Evolutionary conservation across 92 coral and sea anemone species (phyloP).

Genomic region (Nematostella vectensis): DNA sequence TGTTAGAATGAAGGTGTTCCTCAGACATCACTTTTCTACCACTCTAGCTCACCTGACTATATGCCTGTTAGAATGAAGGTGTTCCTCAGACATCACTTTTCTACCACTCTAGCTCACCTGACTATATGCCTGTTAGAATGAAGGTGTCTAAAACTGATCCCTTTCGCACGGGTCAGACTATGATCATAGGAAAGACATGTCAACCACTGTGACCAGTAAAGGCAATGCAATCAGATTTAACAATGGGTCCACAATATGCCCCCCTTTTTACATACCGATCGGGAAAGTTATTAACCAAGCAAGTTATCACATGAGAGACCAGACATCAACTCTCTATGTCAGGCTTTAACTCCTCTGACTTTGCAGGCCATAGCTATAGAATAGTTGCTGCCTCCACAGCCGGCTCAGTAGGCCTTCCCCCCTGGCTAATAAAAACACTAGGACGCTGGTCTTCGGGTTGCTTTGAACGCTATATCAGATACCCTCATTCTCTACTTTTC

Average conservation of each 20-base stretch:
- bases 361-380: constrained; percentile 4
- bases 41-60: too few species aligned
- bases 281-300: constrained; percentile 3
- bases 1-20: too few species aligned
- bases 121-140: constrained; percentile 10
- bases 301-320: constrained; percentile 8
- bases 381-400: constrained; percentile 13
- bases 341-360: constrained; percentile 14
- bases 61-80: too few species aligned
- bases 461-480: constrained; percentile 14
- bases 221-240: constrained; percentile 10
- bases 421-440: constrained; percentile 16
- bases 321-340: constrained; percentile 5
- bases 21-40: too few species aligned
- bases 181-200: constrained; percentile 10
- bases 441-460: constrained; percentile 24
- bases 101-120: constrained; percentile 1
- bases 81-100: too few species aligned
- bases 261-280: constrained; percentile 8
- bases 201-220: constrained; percentile 2
- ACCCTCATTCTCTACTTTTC: constrained; percentile 9
- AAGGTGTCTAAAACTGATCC: constrained; percentile 31
- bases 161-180: constrained; percentile 19
- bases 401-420: constrained; percentile 2
- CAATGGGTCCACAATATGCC: background rate